phyloP scores from a whole-genome alignment of 2,113 vertebrate species.

The Stigmatopora argus region DNA sequence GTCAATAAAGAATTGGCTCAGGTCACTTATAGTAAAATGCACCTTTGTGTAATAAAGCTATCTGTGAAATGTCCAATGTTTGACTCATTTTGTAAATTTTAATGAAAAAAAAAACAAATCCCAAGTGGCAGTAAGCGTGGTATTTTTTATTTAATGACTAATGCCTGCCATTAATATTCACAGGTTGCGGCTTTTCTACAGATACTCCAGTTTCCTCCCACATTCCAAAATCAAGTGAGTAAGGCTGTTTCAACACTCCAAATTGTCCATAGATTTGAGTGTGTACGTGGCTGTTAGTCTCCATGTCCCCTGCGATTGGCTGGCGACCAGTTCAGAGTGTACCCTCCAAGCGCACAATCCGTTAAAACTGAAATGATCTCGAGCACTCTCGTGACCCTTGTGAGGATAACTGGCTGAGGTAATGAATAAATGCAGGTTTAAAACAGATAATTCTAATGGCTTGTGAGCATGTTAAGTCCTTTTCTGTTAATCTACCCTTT shows the following conservation, averaged over 20 bases:
- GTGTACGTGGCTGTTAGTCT: too few species aligned
- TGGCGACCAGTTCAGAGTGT: too few species aligned
- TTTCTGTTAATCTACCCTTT: conserved; percentile 12
- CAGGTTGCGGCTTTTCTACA: not conserved
- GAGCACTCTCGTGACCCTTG: too few species aligned
- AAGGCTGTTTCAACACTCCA: not conserved
- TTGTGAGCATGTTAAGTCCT: conserved; percentile 1
- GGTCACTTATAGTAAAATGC: not conserved
- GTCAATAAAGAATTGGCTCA: not conserved
- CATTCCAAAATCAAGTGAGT: too few species aligned
- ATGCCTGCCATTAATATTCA: conserved; percentile 31
- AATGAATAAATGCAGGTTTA: conserved; percentile 11
- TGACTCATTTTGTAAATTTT: conserved; percentile 24
- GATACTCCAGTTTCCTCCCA: conserved; percentile 5
- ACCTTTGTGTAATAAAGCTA: conserved; percentile 8
- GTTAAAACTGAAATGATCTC: too few species aligned
- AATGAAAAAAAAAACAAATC: conserved; percentile 21
- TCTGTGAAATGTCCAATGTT: conserved; percentile 10
- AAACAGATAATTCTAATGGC: not conserved
- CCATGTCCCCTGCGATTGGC: too few species aligned
- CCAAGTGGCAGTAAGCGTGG: conserved; percentile 23
- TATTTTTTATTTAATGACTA: conserved; percentile 34
- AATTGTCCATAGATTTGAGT: not conserved
- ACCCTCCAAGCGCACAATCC: too few species aligned
- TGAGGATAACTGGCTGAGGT: too few species aligned